These are phyloP conservation scores for Pseudomugil gertrudae DNA, from an alignment of 2,797 vertebrate genomes.

Conservation along the genomic window DNA sequence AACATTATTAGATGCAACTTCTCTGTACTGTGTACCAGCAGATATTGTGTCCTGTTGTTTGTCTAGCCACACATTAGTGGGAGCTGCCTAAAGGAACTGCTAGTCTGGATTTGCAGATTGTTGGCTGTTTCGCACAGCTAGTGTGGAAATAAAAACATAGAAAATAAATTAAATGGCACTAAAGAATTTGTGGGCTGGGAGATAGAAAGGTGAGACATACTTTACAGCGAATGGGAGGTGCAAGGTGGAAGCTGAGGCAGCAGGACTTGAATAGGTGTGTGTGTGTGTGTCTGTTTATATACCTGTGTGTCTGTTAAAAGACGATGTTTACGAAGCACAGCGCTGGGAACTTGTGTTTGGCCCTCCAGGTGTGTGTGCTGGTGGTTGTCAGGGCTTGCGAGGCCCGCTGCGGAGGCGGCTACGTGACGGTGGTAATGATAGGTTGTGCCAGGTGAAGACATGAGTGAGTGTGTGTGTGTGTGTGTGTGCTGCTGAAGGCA, in stretches of 20 bases:
- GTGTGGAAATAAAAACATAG: slow-evolving; percentile 65
- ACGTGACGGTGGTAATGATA: slow-evolving; percentile 82
- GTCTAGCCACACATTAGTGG: slow-evolving; percentile 25
- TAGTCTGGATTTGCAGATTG: slow-evolving; percentile 30
- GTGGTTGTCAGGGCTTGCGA: slow-evolving; percentile 81
- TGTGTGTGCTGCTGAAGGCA: slow-evolving; percentile 53
- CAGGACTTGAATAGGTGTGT: slow-evolving; percentile 66
- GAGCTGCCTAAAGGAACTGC: slow-evolving; percentile 53
- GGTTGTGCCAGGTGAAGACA: slow-evolving; percentile 79
- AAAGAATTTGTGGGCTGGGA: slow-evolving; percentile 63
- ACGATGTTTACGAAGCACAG: slow-evolving; percentile 63
- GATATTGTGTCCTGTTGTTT: slow-evolving; percentile 35
- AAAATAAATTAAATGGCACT: slow-evolving; percentile 66
- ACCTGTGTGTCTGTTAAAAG: slow-evolving; percentile 44
- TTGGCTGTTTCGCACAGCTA: slow-evolving; percentile 40
- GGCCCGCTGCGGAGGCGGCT: slow-evolving; percentile 72
- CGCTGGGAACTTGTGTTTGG: slow-evolving; percentile 78
- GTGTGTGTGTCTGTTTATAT: slow-evolving; percentile 40
- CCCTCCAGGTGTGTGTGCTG: slow-evolving; percentile 78
- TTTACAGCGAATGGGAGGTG: slow-evolving; percentile 58
- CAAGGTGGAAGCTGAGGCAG: slow-evolving; percentile 57
- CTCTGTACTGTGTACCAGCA: slow-evolving; percentile 20
- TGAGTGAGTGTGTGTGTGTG: slow-evolving; percentile 55
- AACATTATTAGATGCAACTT: slow-evolving; percentile 30
- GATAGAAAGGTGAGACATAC: slow-evolving; percentile 61